These are phyloP conservation scores for Telenomus remus DNA, from an alignment of 1,140 invertebrate genomes.

Conservation along the genomic window DNA sequence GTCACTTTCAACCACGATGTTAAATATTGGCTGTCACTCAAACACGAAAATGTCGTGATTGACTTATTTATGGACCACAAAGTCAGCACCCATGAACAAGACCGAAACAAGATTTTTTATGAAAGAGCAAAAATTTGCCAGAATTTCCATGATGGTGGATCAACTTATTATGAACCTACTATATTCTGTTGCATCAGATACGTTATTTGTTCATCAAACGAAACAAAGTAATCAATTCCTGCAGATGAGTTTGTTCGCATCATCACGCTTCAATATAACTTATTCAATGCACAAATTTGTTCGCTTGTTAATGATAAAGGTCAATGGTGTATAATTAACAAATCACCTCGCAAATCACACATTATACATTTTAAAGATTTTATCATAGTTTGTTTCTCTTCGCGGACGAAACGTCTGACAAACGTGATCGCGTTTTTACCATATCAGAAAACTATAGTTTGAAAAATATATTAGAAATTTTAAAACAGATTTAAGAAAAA, in stretches of 20 bases:
- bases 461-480: neutral
- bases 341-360: constrained; percentile 47
- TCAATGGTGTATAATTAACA: constrained; percentile 49
- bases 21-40: constrained; percentile 68
- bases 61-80: constrained; percentile 68
- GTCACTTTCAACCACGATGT: constrained; percentile 55
- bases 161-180: neutral
- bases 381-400: constrained; percentile 23
- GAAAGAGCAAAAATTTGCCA: no score
- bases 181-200: neutral
- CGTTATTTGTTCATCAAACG: constrained; percentile 4
- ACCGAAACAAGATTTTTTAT: no score
- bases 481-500: no score
- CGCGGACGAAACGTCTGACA: constrained; percentile 20
- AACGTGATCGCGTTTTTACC: neutral
- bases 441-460: neutral
- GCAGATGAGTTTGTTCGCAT: constrained; percentile 32
- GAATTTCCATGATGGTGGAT: no score
- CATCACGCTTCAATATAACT: constrained; percentile 38
- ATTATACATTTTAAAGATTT: constrained; percentile 36
- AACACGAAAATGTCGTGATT: constrained; percentile 48
- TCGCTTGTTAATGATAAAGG: constrained; percentile 38
- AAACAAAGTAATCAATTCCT: constrained; percentile 25
- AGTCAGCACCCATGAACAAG: constrained; percentile 35
- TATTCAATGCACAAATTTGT: constrained; percentile 53